These are phyloP conservation scores for Cyrtonyx montezumae DNA, from an alignment of 2,113 vertebrate species.

Conservation along the genomic window DNA sequence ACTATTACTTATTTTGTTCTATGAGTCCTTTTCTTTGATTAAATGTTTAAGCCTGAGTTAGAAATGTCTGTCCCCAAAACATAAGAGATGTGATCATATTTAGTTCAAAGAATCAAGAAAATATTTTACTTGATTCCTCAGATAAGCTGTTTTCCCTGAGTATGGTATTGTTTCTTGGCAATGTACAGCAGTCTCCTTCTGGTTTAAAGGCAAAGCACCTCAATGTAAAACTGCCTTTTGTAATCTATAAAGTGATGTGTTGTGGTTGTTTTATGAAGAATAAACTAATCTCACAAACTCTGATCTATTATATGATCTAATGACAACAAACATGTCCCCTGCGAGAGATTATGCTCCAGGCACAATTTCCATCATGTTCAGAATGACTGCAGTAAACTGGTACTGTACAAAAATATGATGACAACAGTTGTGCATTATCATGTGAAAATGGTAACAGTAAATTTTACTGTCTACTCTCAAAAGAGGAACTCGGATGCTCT, in stretches of 20 bases:
- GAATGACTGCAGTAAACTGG: background rate
- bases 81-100: background rate
- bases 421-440: background rate
- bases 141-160: background rate
- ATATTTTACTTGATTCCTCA: background rate
- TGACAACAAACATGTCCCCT: background rate
- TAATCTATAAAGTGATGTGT: background rate
- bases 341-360: constrained; percentile 24
- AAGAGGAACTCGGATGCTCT: background rate
- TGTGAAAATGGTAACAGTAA: background rate
- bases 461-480: background rate
- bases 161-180: background rate
- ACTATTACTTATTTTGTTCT: background rate
- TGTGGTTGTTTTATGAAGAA: background rate
- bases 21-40: background rate
- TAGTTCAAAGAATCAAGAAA: background rate
- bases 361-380: background rate
- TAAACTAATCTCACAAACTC: background rate
- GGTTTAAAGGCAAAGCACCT: background rate
- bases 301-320: background rate
- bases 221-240: background rate
- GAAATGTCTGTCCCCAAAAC: background rate
- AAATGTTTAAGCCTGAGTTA: background rate
- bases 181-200: background rate
- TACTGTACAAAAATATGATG: rapidly evolving